Evolutionary conservation across 2,888 invertebrate species (phyloP).

Genomic region (Sicus ferrugineus): DNA sequence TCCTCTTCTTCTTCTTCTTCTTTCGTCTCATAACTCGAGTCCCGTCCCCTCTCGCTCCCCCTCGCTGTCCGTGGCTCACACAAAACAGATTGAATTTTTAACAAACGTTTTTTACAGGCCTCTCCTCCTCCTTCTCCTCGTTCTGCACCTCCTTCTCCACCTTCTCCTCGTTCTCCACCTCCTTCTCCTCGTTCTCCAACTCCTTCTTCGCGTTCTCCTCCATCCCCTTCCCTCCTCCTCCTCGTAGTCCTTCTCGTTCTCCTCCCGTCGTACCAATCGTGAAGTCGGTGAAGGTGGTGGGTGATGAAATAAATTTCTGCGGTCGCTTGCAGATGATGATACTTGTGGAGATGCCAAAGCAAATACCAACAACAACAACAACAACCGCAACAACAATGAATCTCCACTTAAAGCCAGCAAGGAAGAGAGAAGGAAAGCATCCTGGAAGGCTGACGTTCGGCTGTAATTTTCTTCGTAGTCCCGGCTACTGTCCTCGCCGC

Average conservation of each 20-base stretch:
- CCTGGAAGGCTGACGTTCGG: not conserved
- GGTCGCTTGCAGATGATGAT: not conserved
- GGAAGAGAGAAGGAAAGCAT: not conserved
- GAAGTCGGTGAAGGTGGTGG: too few relatives aligned
- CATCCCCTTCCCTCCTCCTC: too few relatives aligned
- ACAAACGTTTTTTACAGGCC: not conserved
- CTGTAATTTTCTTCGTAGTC: not conserved
- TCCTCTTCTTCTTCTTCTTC: not conserved
- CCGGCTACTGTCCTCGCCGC: not conserved
- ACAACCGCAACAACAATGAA: not conserved
- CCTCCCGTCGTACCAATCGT: too few relatives aligned
- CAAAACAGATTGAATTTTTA: slow-evolving; percentile 29
- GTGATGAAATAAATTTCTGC: slow-evolving; percentile 10
- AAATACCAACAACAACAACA: slow-evolving; percentile 7
- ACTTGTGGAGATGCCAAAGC: not conserved
- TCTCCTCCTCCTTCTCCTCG: not conserved
- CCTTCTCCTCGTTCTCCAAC: too few relatives aligned
- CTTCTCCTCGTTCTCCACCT: not conserved
- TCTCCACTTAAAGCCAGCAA: not conserved
- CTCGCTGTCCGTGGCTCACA: too few relatives aligned
- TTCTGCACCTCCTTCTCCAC: too few relatives aligned
- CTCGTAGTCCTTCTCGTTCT: too few relatives aligned
- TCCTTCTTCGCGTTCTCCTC: too few relatives aligned
- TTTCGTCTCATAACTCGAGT: too few relatives aligned
- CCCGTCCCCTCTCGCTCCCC: too few relatives aligned